A percentile compares a stretch with the other conserved stretches of the same genome.
Evolutionary conservation across 2,113 vertebrate genomes (phyloP).

Genomic region (Pelecanus crispus): DNA sequence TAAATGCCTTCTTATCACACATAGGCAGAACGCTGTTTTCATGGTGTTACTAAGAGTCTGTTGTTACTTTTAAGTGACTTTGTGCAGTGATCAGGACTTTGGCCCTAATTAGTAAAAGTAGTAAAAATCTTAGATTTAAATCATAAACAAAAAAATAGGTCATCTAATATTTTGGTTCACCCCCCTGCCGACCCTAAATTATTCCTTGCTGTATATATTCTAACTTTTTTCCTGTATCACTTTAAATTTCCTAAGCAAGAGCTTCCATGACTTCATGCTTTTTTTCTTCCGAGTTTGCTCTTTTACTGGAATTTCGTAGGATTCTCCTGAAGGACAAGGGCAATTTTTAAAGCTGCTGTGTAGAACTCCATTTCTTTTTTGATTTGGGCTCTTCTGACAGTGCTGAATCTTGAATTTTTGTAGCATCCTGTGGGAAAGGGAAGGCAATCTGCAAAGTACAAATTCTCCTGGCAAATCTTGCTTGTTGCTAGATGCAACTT

Average conservation of each 20-base stretch:
- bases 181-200: neutral
- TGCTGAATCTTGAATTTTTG: neutral
- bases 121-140: neutral
- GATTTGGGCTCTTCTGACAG: neutral
- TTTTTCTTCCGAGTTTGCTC: neutral
- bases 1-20: constrained; percentile 42
- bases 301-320: neutral
- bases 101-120: neutral
- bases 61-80: constrained; percentile 36
- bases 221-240: neutral
- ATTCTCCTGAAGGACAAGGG: neutral
- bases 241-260: neutral
- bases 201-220: neutral
- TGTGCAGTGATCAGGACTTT: neutral
- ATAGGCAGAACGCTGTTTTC: neutral
- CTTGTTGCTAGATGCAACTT: neutral
- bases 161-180: neutral
- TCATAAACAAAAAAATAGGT: neutral
- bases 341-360: neutral
- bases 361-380: neutral
- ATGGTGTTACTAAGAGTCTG: neutral
- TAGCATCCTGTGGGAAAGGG: neutral
- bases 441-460: neutral
- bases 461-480: neutral
- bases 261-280: neutral